Percentiles rank a stretch among this genome's conserved stretches.
Evolutionary conservation across 2,888 invertebrate genomes (phyloP).

Genomic region (Dasysyrphus albostriatus): DNA sequence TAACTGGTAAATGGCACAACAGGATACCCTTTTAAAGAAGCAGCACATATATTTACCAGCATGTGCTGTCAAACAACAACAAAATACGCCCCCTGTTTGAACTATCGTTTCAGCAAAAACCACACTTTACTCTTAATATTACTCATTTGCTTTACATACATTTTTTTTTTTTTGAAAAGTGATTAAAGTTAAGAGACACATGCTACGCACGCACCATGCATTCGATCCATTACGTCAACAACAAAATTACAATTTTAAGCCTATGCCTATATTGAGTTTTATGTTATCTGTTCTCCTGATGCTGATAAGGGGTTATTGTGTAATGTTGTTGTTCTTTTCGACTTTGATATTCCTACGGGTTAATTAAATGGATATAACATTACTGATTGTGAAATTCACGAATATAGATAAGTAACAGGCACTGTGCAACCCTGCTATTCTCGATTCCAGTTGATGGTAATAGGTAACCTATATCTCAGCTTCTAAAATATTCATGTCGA

Average conservation of each 20-base stretch:
- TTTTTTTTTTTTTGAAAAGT: background rate
- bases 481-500: too few relatives aligned
- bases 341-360: background rate
- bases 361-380: background rate
- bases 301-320: slow-evolving; percentile 44
- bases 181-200: slow-evolving; percentile 17
- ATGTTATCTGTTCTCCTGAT: slow-evolving; percentile 52
- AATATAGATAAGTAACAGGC: too few relatives aligned
- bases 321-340: background rate
- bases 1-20: slow-evolving; percentile 41
- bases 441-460: too few relatives aligned
- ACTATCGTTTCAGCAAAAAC: slow-evolving; percentile 19
- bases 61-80: slow-evolving; percentile 46
- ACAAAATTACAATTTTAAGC: slow-evolving; percentile 26
- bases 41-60: slow-evolving; percentile 23
- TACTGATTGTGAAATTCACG: too few relatives aligned
- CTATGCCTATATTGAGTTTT: slow-evolving; percentile 21
- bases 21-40: slow-evolving; percentile 45
- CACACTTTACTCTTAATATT: slow-evolving; percentile 9
- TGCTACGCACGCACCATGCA: slow-evolving; percentile 36
- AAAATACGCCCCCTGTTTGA: slow-evolving; percentile 56
- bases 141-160: background rate
- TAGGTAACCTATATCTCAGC: too few relatives aligned
- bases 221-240: slow-evolving; percentile 2
- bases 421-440: too few relatives aligned